Percentiles rank a stretch among this genome's conserved stretches.
phyloP scores from a whole-genome alignment of 2,888 invertebrate genomes.

The Stictocephala bisonia region DNA sequence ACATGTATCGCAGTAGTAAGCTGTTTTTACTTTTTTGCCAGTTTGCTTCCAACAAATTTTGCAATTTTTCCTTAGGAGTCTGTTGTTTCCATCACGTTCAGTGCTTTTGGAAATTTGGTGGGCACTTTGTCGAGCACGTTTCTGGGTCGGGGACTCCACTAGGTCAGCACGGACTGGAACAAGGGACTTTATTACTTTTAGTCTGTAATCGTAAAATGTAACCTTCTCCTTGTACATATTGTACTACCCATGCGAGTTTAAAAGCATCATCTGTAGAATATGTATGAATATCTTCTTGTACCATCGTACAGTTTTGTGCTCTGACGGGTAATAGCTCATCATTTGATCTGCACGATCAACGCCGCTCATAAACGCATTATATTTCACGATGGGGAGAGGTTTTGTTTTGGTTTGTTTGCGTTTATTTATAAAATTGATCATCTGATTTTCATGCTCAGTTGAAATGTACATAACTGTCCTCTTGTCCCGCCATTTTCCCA shows the following conservation, averaged over 20 bases:
- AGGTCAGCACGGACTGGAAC: not conserved
- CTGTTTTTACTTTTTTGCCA: not conserved
- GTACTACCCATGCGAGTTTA: not conserved
- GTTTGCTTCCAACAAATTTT: not conserved
- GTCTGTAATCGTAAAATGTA: constrained; percentile 16
- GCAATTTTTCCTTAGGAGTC: not conserved
- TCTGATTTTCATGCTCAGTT: constrained; percentile 7
- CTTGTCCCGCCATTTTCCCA: constrained; percentile 13
- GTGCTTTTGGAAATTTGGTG: too few relatives aligned
- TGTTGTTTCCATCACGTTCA: not conserved
- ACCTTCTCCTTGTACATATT: not conserved
- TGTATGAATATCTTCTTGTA: constrained; percentile 14
- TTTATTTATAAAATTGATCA: not conserved
- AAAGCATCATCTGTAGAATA: constrained; percentile 8
- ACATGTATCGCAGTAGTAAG: not conserved
- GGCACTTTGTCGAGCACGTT: not conserved
- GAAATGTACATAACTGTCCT: constrained; percentile 6
- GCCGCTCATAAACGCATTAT: too few relatives aligned
- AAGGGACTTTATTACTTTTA: constrained; percentile 6
- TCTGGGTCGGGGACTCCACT: not conserved
- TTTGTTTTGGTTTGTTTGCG: not conserved
- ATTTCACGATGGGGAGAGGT: constrained; percentile 1
- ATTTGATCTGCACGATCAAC: too few relatives aligned
- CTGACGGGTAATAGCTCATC: not conserved
- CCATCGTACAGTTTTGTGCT: constrained; percentile 9